A percentile compares a stretch with the other conserved stretches of the same genome.
These are phyloP conservation scores for Podocnemis expansa DNA, from an alignment of 2,113 vertebrate genomes.

Conservation along the genomic window DNA sequence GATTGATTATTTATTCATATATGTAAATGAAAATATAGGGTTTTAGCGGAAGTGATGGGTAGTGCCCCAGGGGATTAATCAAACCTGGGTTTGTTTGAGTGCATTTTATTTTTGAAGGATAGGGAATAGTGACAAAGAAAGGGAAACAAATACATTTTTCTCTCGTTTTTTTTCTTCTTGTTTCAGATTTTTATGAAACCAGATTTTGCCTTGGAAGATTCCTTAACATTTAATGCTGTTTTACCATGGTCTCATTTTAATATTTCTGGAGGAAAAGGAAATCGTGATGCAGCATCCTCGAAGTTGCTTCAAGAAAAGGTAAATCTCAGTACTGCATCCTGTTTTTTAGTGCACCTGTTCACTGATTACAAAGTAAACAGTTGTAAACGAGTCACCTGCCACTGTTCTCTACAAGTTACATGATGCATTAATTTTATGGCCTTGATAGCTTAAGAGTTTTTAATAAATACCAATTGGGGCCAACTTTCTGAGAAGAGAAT, in stretches of 20 bases:
- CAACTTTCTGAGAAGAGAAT: background rate
- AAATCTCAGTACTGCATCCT: background rate
- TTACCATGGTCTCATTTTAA: slow-evolving; percentile 99
- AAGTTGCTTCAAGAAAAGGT: slow-evolving; percentile 98
- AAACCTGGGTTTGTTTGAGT: background rate
- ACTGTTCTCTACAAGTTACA: background rate
- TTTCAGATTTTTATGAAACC: slow-evolving; percentile 97
- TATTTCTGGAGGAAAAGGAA: slow-evolving; percentile 89
- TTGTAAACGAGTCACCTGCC: background rate
- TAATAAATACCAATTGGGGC: background rate
- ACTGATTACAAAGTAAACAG: background rate
- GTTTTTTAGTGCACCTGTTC: background rate
- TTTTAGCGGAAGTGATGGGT: background rate
- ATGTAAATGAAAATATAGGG: rapidly evolving
- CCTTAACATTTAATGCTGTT: slow-evolving; percentile 92
- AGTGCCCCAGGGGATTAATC: background rate
- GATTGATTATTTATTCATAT: background rate
- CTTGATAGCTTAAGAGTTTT: background rate
- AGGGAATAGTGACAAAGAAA: background rate
- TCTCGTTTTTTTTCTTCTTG: slow-evolving; percentile 26
- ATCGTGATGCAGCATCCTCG: slow-evolving; percentile 90
- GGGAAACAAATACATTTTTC: background rate
- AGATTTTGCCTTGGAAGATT: slow-evolving; percentile 95
- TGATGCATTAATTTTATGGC: background rate
- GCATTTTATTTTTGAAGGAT: background rate